Evolutionary conservation across 2,797 vertebrate genomes (phyloP), one percentile per base, ranked within the genome.

Genomic region (Betta splendens): DNA sequence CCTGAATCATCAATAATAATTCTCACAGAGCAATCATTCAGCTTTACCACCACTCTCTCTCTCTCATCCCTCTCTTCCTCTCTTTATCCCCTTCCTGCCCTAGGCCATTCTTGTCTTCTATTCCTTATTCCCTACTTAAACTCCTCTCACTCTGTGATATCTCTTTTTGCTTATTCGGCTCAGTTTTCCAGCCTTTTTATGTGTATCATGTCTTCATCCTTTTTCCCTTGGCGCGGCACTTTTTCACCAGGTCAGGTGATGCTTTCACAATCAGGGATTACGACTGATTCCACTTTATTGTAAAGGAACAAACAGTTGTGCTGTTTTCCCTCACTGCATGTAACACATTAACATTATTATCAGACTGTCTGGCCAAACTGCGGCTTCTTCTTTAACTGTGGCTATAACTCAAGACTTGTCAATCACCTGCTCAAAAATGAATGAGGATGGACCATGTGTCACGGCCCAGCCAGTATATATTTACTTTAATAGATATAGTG

Each of bases 1-100:
- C 75, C 90, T 92, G 92, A 92, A 90, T 93, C 92, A 93, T 93
- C 91, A 92, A 89, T 90, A 92, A 91, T 92, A 92, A 86, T 91
- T 90, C 90, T 89, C 89, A 89, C 89, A 87, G 78, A 87, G 89
- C 89, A 85, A 91, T 90, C 90, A 91, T 90, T 90, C 89, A 91
- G 87, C 85, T 88, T 86, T 81, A 87, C 89, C 85, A 84, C 86
- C 87, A 74, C 82, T 75, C 79, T 49, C 56, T 74, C 67, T 73
- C 64, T 69, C 69, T 56, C 64, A 42, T 79, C 69, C 64, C 61
- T 64, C 59, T 61, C 52, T 72, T 56, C 58, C 68, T 70, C 65
- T 69, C 60, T 69, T 77, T 68, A 57, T 75, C 77, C 59, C 72
- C 69, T 64, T 77, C 78, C 76, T 84, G 57, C 81, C 69, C 38